phyloP scores from a whole-genome alignment of 2,113 vertebrate species.

The Myxocyprinus asiaticus region DNA sequence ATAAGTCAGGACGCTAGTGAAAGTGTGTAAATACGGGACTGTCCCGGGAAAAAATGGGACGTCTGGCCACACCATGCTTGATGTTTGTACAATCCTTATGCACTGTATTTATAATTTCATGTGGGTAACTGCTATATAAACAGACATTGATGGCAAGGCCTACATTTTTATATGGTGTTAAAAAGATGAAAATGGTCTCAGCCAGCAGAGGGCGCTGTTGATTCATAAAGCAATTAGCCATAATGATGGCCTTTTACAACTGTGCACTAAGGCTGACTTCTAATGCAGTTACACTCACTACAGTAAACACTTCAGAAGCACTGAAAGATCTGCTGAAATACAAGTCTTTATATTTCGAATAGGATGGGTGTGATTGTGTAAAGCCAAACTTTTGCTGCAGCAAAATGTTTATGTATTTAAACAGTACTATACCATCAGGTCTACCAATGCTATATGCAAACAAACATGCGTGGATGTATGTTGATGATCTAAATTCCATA shows the following conservation, averaged over 20 bases:
- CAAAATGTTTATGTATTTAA: neutral
- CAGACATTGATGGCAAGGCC: conserved; percentile 9
- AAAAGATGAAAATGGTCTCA: too few species aligned
- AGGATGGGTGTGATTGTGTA: neutral
- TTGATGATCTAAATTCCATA: neutral
- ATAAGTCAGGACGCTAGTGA: too few species aligned
- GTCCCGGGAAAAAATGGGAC: too few species aligned
- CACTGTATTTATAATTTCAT: conserved; percentile 14
- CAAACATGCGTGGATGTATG: conserved; percentile 27
- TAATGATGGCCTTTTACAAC: neutral
- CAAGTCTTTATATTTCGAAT: neutral
- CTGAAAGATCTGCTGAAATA: neutral
- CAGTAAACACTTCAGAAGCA: neutral
- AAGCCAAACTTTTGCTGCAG: neutral
- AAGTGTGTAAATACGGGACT: too few species aligned
- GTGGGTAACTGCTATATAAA: conserved; percentile 11
- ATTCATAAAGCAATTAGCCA: neutral
- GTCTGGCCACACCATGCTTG: too few species aligned
- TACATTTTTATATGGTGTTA: neutral
- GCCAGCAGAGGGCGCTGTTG: conserved; percentile 32
- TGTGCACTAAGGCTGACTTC: neutral
- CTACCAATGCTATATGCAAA: conserved; percentile 1
- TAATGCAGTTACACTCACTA: neutral
- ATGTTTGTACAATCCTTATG: neutral
- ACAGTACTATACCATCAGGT: neutral